Evolutionary conservation across 1,140 invertebrate genomes (phyloP).

Genomic region (Cotesia vestalis): DNA sequence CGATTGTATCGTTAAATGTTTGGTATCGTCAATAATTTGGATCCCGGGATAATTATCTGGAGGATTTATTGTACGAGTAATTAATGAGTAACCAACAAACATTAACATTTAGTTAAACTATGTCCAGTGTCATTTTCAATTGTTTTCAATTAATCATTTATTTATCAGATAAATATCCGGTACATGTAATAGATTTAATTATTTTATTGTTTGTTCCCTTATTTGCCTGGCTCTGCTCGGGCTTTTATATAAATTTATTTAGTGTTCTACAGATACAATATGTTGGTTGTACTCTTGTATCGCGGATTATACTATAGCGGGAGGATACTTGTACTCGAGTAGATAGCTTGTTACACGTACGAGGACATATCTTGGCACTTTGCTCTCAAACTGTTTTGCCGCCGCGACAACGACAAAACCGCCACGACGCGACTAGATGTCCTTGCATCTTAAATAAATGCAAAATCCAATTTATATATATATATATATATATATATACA

Average conservation of each 20-base stretch:
- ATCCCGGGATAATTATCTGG: slow-evolving; percentile 49
- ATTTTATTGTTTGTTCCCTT: too few relatives aligned
- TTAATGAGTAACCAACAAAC: neutral
- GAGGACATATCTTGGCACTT: slow-evolving; percentile 60
- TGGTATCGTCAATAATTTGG: slow-evolving; percentile 51
- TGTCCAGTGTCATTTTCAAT: too few relatives aligned
- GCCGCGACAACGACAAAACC: neutral
- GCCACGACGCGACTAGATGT: slow-evolving; percentile 54
- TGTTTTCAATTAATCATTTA: too few relatives aligned
- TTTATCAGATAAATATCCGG: too few relatives aligned
- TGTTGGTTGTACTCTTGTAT: too few relatives aligned
- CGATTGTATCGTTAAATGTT: slow-evolving; percentile 53
- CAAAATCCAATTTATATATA: slow-evolving; percentile 47
- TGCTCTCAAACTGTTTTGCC: slow-evolving; percentile 47
- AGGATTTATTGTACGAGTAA: slow-evolving; percentile 48
- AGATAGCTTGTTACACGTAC: slow-evolving; percentile 34
- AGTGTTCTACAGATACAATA: too few relatives aligned
- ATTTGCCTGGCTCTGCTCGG: too few relatives aligned
- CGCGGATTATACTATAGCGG: too few relatives aligned
- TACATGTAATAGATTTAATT: too few relatives aligned
- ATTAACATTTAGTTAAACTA: neutral
- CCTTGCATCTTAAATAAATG: slow-evolving; percentile 64
- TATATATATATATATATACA: slow-evolving; percentile 43
- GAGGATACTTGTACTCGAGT: too few relatives aligned
- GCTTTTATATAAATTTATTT: too few relatives aligned